A percentile compares a stretch with the other conserved stretches of the same genome.
These are phyloP conservation scores for Chlorodrepanis virens DNA, from an alignment of 2,113 vertebrate genomes.

Conservation along the genomic window DNA sequence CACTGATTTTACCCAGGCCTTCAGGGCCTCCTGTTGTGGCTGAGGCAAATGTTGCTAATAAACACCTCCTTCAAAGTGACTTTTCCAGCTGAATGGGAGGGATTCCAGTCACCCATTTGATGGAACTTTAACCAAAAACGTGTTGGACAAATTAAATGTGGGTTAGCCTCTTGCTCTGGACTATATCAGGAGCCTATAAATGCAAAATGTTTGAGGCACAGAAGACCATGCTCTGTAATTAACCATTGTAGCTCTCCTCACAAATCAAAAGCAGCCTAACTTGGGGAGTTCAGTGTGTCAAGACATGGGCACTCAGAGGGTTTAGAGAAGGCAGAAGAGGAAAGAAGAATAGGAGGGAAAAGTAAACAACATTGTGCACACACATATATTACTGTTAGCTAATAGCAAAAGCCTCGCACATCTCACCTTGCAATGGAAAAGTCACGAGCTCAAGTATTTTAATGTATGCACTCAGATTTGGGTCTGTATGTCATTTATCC, in stretches of 20 bases:
- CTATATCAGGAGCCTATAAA: slow-evolving; percentile 77
- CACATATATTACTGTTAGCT: background rate
- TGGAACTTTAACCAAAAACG: slow-evolving; percentile 80
- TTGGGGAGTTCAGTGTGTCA: slow-evolving; percentile 54
- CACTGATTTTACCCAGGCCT: slow-evolving; percentile 70
- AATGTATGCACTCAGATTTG: background rate
- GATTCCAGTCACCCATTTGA: slow-evolving; percentile 67
- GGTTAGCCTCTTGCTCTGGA: slow-evolving; percentile 80
- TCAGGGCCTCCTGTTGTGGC: slow-evolving; percentile 69
- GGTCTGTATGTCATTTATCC: background rate
- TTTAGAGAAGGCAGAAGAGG: background rate
- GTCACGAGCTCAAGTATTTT: background rate
- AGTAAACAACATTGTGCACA: background rate
- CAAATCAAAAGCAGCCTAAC: slow-evolving; percentile 73
- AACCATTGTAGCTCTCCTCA: slow-evolving; percentile 73
- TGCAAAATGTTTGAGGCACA: slow-evolving; percentile 75
- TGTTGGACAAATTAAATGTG: slow-evolving; percentile 84
- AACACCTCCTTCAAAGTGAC: slow-evolving; percentile 73
- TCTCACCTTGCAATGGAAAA: background rate
- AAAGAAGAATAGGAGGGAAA: background rate
- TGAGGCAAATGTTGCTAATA: slow-evolving; percentile 78
- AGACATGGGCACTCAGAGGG: background rate
- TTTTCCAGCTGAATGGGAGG: slow-evolving; percentile 64
- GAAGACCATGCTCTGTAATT: slow-evolving; percentile 72
- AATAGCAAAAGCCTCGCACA: background rate